A percentile compares a stretch with the other conserved stretches of the same genome.
Conservation (phyloP, 2,888 invertebrate species). For the Cylindroiulus punctatus region DNA sequence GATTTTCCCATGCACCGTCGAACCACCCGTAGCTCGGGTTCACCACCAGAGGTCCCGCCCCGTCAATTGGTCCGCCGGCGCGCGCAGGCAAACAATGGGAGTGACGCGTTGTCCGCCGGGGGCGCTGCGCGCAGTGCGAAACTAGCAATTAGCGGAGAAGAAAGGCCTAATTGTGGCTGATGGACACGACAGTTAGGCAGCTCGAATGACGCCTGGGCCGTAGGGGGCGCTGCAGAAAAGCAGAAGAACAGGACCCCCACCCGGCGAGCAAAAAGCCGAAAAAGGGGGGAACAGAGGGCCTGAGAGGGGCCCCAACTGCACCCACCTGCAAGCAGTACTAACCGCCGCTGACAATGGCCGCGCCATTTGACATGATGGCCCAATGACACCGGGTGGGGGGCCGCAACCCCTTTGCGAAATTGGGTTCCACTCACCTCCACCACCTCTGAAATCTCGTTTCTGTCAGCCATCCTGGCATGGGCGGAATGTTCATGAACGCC, state of each 20-base stretch:
- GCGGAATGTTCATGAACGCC: no score
- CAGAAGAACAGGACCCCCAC: not conserved
- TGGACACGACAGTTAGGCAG: conserved; percentile 34
- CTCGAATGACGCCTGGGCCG: conserved; percentile 23
- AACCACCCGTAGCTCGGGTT: not conserved
- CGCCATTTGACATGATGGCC: conserved; percentile 2
- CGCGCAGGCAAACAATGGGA: not conserved
- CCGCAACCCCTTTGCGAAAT: not conserved
- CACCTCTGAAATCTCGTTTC: no score
- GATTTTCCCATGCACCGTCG: not conserved
- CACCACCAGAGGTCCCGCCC: conserved; percentile 1
- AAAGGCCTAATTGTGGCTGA: conserved; percentile 38
- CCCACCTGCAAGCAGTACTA: conserved; percentile 16
- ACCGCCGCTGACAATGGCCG: conserved; percentile 8
- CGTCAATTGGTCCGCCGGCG: not conserved
- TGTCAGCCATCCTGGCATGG: no score
- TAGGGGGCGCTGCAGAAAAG: not conserved
- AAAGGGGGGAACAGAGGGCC: no score
- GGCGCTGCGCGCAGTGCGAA: conserved; percentile 9
- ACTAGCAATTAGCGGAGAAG: conserved; percentile 33
- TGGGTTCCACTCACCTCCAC: not conserved
- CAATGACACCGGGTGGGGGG: not conserved
- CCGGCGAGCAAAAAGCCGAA: no score
- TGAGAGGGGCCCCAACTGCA: not conserved
- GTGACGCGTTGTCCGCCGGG: not conserved